phyloP scores from a whole-genome alignment of 2,113 vertebrate genomes.

The Calyptomena viridis region DNA sequence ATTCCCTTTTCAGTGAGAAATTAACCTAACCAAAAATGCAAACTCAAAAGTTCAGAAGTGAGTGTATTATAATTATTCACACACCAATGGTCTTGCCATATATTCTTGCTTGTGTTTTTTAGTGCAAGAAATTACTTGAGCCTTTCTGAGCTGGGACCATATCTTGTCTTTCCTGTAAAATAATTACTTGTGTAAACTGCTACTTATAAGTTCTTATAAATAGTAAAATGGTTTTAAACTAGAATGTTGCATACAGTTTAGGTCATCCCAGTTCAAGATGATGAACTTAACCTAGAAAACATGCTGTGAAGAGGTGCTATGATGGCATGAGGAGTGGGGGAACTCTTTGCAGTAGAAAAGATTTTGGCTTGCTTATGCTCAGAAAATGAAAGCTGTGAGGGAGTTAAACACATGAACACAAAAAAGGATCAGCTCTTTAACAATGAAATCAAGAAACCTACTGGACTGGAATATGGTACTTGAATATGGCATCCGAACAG shows the following conservation, averaged over 20 bases:
- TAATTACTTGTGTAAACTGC: background rate
- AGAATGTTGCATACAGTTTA: background rate
- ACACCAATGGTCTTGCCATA: background rate
- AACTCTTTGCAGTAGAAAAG: background rate
- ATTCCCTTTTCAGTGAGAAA: background rate
- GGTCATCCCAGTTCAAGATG: background rate
- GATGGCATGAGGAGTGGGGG: background rate
- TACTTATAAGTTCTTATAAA: background rate
- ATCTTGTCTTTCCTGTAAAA: background rate
- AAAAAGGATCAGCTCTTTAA: background rate
- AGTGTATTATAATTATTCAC: background rate
- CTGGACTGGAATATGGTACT: background rate
- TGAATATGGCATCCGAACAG: background rate
- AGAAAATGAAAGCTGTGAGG: background rate
- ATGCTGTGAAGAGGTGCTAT: background rate
- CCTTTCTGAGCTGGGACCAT: background rate
- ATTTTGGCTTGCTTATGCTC: background rate
- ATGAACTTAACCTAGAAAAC: background rate
- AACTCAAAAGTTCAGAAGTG: background rate
- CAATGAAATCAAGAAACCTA: background rate
- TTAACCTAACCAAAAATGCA: background rate
- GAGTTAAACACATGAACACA: background rate
- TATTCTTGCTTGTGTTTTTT: background rate
- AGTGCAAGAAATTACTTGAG: background rate
- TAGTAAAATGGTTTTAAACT: background rate